Percentiles rank a stretch among this genome's conserved stretches.
Evolutionary conservation across 2,888 invertebrate genomes (phyloP).

Genomic region (Pyrocoelia pectoralis): DNA sequence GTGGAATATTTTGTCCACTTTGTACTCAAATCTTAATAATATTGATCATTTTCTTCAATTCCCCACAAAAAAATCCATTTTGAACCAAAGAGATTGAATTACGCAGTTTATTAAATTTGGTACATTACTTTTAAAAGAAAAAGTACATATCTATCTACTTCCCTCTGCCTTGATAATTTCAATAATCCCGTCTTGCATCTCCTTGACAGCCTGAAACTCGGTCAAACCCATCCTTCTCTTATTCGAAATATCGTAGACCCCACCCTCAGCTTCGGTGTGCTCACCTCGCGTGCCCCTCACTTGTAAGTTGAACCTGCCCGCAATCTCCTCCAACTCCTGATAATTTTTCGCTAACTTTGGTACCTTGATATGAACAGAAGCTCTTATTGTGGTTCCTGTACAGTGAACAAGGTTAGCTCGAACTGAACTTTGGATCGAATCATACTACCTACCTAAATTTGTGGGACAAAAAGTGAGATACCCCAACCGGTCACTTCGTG

Average conservation of each 20-base stretch:
- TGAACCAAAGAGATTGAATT: no score
- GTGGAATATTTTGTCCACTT: no score
- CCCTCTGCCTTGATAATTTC: slow-evolving; percentile 67
- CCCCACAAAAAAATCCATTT: no score
- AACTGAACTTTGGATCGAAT: not conserved
- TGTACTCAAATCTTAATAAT: no score
- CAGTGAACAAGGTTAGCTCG: slow-evolving; percentile 3
- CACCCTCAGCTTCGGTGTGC: slow-evolving; percentile 68
- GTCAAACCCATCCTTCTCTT: slow-evolving; percentile 72
- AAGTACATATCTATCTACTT: no score
- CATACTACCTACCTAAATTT: slow-evolving; percentile 64
- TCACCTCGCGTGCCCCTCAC: slow-evolving; percentile 68
- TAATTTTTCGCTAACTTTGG: slow-evolving; percentile 66
- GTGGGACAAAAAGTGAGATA: slow-evolving; percentile 78
- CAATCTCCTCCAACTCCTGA: slow-evolving; percentile 65
- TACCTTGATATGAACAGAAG: slow-evolving; percentile 74
- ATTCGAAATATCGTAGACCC: slow-evolving; percentile 72
- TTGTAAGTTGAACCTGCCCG: slow-evolving; percentile 67
- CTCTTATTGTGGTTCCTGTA: slow-evolving; percentile 74
- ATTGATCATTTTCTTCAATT: no score
- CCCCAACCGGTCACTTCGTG: slow-evolving; percentile 68
- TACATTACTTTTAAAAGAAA: no score
- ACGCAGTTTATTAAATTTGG: no score
- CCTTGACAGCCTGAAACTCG: slow-evolving; percentile 68
- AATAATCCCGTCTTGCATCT: slow-evolving; percentile 70